phyloP scores from a whole-genome alignment of 2,113 vertebrate genomes.

The Mustelus asterias region DNA sequence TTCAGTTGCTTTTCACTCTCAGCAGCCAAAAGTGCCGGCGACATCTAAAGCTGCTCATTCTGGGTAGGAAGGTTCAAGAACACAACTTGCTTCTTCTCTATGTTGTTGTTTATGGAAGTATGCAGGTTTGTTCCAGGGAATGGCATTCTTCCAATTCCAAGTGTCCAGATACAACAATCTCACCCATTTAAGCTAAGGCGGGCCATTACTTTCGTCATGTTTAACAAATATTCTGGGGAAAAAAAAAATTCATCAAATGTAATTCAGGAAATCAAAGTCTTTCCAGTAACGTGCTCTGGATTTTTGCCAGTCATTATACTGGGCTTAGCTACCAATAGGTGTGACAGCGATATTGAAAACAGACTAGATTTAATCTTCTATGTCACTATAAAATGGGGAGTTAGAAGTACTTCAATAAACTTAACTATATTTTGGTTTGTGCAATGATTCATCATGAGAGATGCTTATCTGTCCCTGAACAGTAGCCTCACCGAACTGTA shows the following conservation, averaged over 20 bases:
- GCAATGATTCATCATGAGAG: conserved; percentile 18
- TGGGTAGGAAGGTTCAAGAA: background rate
- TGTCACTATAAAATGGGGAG: background rate
- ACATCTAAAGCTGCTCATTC: background rate
- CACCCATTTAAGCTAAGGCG: background rate
- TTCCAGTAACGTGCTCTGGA: background rate
- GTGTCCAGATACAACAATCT: background rate
- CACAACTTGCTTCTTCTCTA: background rate
- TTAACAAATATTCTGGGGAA: background rate
- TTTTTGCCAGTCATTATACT: background rate
- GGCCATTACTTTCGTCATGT: background rate
- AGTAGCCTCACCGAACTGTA: background rate
- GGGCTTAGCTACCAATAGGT: background rate
- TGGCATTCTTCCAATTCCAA: background rate
- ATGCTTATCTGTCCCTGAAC: conserved; percentile 19
- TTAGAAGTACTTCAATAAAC: background rate
- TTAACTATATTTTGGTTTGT: conserved; percentile 13
- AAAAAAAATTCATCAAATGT: background rate
- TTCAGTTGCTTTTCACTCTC: background rate
- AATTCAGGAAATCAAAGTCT: background rate
- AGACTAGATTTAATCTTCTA: background rate
- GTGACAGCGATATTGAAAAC: background rate
- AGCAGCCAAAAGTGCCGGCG: background rate
- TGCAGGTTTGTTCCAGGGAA: background rate
- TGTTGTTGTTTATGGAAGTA: background rate